These are phyloP conservation scores for Odontocolon sp. DNA, from an alignment of 2,888 invertebrate genomes.

Conservation along the genomic window DNA sequence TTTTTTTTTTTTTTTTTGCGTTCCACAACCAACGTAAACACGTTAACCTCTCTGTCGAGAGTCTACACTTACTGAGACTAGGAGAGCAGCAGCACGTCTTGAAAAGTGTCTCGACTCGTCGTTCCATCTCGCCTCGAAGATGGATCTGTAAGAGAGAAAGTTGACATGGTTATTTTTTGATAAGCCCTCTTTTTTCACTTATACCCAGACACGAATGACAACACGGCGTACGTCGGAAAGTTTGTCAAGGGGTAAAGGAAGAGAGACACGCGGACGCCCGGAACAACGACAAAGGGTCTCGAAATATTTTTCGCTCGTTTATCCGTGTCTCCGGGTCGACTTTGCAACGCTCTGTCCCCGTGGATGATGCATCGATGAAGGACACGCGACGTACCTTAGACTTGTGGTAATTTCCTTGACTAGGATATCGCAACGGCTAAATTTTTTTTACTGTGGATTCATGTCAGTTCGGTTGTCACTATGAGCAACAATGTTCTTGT, in stretches of 20 bases:
- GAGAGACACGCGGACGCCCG: not conserved
- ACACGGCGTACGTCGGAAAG: not conserved
- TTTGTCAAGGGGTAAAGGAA: constrained; percentile 17
- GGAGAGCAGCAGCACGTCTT: constrained; percentile 84
- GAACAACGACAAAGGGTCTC: not conserved
- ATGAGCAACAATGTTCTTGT: constrained; percentile 21
- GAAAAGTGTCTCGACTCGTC: constrained; percentile 84
- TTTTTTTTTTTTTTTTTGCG: no score
- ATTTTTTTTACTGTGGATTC: constrained; percentile 40
- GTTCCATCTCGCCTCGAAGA: constrained; percentile 84
- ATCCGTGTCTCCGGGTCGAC: constrained; percentile 36
- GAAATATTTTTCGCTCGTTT: constrained; percentile 60
- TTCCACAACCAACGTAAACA: no score
- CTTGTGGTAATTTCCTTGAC: constrained; percentile 50
- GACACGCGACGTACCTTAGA: constrained; percentile 59
- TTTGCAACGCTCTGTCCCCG: constrained; percentile 5
- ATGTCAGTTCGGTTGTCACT: constrained; percentile 22
- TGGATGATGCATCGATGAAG: constrained; percentile 50
- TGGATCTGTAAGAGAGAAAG: constrained; percentile 80
- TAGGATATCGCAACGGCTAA: constrained; percentile 5
- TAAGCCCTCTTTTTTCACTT: not conserved
- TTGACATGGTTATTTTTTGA: constrained; percentile 13
- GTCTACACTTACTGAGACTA: constrained; percentile 83
- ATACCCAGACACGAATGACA: not conserved
- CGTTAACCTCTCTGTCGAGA: no score